Percentiles rank a stretch among this genome's conserved stretches.
Conservation (phyloP, 2,888 invertebrate species). For the Callyntrura guangdongensis region DNA sequence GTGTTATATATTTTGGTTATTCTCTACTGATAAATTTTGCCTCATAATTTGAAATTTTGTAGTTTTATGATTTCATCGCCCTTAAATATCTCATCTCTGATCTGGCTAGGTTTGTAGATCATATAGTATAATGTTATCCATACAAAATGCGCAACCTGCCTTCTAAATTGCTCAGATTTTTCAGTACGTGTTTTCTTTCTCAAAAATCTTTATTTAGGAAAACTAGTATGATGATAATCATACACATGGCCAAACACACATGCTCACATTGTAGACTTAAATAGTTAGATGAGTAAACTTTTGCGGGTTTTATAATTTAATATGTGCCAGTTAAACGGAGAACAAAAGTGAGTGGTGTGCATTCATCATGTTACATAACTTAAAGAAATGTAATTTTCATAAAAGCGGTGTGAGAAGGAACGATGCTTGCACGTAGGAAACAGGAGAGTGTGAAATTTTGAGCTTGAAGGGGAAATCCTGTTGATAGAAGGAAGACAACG, state of each 20-base stretch:
- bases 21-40: too few species aligned
- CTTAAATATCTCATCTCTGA: too few species aligned
- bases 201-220: background rate
- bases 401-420: background rate
- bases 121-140: too few species aligned
- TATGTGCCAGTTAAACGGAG: background rate
- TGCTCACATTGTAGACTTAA: background rate
- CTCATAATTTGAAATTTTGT: too few species aligned
- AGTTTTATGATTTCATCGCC: too few species aligned
- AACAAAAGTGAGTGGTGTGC: conserved; percentile 10
- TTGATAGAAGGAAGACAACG: conserved; percentile 64
- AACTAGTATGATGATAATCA: conserved; percentile 20
- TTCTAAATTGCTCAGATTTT: too few species aligned
- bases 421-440: background rate
- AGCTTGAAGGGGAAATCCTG: conserved; percentile 70
- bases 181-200: too few species aligned
- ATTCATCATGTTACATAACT: background rate
- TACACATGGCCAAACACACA: background rate
- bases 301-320: conserved; percentile 58
- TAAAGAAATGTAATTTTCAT: conserved; percentile 29
- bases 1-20: too few species aligned
- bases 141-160: too few species aligned
- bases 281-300: background rate
- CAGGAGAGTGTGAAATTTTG: conserved; percentile 58
- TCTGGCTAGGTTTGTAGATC: too few species aligned